Evolutionary conservation across 2,797 vertebrate species (phyloP).

Genomic region (Pseudochirops cupreus): DNA sequence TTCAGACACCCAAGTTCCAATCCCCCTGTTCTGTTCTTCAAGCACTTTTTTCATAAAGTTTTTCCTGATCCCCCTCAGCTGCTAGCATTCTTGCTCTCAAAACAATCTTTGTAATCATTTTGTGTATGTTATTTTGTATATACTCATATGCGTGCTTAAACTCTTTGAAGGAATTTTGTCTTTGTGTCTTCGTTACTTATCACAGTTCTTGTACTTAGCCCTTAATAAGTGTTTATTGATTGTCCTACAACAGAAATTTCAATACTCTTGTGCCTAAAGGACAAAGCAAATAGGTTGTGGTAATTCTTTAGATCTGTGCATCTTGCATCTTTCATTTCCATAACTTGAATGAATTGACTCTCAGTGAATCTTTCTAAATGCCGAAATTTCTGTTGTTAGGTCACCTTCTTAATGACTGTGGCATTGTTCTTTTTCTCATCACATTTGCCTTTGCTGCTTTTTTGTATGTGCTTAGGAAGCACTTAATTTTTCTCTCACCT

Average conservation of each 20-base stretch:
- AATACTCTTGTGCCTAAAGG: conserved; percentile 33
- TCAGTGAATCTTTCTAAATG: conserved; percentile 29
- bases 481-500: conserved; percentile 10
- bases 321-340: conserved; percentile 39
- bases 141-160: background rate
- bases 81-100: background rate
- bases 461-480: conserved; percentile 23
- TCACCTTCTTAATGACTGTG: conserved; percentile 8
- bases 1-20: background rate
- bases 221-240: background rate
- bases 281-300: conserved; percentile 8
- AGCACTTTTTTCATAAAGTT: background rate
- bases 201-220: background rate
- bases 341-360: conserved; percentile 19
- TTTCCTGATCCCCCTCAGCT: background rate
- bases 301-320: conserved; percentile 15
- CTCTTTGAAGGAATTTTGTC: background rate
- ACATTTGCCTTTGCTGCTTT: conserved; percentile 33
- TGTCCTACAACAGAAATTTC: conserved; percentile 24
- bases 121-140: background rate
- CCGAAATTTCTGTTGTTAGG: conserved; percentile 3
- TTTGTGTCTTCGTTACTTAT: background rate
- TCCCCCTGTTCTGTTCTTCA: background rate
- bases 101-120: background rate
- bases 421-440: conserved; percentile 20